A percentile compares a stretch with the other conserved stretches of the same genome.
These are phyloP conservation scores for Callinectes sapidus DNA, from an alignment of 2,888 invertebrate genomes.

Conservation along the genomic window DNA sequence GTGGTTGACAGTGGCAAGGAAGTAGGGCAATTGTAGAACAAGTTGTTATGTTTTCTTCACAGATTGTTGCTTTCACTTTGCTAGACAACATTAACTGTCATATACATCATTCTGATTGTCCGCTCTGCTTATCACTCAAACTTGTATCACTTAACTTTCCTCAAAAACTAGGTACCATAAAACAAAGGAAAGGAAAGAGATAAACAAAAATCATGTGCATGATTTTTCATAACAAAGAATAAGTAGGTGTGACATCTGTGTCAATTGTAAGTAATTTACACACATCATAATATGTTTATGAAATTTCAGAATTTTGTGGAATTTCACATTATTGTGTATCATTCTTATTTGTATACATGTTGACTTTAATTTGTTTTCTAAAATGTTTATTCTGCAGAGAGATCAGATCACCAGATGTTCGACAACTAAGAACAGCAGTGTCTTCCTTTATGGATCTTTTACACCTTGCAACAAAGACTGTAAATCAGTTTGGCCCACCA, in stretches of 20 bases:
- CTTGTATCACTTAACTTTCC: too few species aligned
- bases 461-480: constrained; percentile 85
- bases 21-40: too few species aligned
- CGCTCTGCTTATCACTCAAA: too few species aligned
- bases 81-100: too few species aligned
- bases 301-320: background rate
- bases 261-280: too few species aligned
- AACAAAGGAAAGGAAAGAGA: too few species aligned
- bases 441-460: constrained; percentile 88
- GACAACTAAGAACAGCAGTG: constrained; percentile 85
- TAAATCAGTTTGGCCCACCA: constrained; percentile 81
- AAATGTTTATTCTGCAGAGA: constrained; percentile 49
- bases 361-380: background rate
- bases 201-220: background rate
- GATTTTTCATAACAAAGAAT: background rate
- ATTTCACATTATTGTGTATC: background rate
- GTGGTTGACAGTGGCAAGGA: too few species aligned
- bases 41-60: too few species aligned
- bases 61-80: too few species aligned
- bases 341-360: background rate
- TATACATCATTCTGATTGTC: too few species aligned
- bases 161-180: too few species aligned
- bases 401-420: constrained; percentile 79
- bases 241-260: background rate
- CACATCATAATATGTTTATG: too few species aligned